These are phyloP conservation scores for Solen grandis DNA, from an alignment of 1,140 invertebrate species.

Conservation along the genomic window DNA sequence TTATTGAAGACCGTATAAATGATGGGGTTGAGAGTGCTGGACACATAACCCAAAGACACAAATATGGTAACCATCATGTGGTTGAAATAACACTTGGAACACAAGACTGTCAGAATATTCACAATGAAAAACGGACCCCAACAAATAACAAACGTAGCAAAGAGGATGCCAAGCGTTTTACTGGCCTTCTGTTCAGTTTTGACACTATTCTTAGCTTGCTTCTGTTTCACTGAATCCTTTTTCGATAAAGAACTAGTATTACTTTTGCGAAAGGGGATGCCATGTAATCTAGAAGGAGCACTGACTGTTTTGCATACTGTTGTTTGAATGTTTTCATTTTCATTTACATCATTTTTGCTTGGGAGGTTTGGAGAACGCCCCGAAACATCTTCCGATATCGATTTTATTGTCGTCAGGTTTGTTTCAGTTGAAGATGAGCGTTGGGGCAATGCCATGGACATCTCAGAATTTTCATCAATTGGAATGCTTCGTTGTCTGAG, in stretches of 20 bases:
- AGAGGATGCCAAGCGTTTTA: constrained; percentile 81
- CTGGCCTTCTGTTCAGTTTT: constrained; percentile 96
- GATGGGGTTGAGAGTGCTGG: constrained; percentile 79
- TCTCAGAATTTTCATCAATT: neutral
- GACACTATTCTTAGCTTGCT: constrained; percentile 65
- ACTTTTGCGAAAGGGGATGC: neutral
- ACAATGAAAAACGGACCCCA: constrained; percentile 80
- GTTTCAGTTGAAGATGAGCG: neutral
- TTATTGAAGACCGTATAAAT: constrained; percentile 80
- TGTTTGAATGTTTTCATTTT: constrained; percentile 34
- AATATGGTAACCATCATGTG: constrained; percentile 69
- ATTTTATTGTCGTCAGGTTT: neutral
- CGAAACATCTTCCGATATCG: neutral
- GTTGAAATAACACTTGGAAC: constrained; percentile 82
- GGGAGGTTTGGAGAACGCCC: too few species aligned
- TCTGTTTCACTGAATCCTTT: constrained; percentile 47
- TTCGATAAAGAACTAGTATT: constrained; percentile 15
- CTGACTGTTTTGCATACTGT: constrained; percentile 35
- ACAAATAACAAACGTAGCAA: constrained; percentile 76
- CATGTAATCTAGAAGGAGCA: constrained; percentile 41
- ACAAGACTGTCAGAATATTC: constrained; percentile 74
- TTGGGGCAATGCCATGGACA: neutral
- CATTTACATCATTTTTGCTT: constrained; percentile 43
- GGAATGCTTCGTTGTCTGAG: constrained; percentile 29
- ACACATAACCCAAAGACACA: constrained; percentile 79